Conservation (phyloP, 2,797 vertebrate genomes). For the Melanotaenia parkinsoni region DNA sequence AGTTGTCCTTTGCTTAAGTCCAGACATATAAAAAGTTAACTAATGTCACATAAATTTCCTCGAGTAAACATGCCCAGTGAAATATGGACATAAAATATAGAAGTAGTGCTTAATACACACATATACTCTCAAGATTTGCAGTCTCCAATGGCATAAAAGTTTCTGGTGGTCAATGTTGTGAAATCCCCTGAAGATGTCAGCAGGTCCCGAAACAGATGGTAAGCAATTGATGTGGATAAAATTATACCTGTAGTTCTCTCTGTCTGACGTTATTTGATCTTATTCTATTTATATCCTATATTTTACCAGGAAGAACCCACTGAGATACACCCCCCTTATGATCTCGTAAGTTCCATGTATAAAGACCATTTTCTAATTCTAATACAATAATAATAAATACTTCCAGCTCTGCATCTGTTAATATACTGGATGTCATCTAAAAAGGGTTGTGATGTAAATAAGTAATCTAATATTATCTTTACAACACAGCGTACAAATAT, state of each 20-base stretch:
- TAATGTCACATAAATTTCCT: constrained; percentile 11
- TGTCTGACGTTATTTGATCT: constrained; percentile 3
- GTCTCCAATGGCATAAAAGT: neutral
- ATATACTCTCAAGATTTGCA: neutral
- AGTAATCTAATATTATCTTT: no score
- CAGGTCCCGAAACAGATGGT: constrained; percentile 50
- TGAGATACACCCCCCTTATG: no score
- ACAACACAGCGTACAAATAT: no score
- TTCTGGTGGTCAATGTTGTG: constrained; percentile 13
- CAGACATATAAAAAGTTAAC: constrained; percentile 5
- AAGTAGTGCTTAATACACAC: constrained; percentile 2
- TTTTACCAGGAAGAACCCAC: no score
- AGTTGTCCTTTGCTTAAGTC: constrained; percentile 27
- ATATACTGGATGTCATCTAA: no score
- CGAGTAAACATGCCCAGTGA: constrained; percentile 4
- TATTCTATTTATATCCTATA: neutral
- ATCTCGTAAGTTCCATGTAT: no score
- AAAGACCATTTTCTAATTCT: no score
- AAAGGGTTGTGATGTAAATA: no score
- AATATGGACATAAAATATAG: neutral
- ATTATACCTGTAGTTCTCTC: constrained; percentile 31
- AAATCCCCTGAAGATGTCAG: constrained; percentile 48
- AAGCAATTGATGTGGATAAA: constrained; percentile 29
- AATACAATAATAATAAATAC: no score
- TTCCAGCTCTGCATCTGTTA: no score